These are phyloP conservation scores for Papilio polyxenes DNA, from an alignment of 1,140 invertebrate genomes.

Conservation along the genomic window DNA sequence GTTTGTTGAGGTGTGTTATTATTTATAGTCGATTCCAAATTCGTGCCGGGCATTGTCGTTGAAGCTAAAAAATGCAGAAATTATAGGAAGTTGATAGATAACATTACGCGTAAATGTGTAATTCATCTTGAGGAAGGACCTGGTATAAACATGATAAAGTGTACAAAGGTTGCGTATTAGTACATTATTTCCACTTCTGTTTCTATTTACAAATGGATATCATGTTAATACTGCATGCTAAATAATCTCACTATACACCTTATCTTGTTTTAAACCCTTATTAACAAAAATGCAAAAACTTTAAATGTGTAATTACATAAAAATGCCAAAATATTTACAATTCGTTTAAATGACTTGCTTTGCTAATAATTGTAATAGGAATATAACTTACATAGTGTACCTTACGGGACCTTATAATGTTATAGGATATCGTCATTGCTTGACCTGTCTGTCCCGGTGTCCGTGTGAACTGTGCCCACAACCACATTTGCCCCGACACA, in stretches of 20 bases:
- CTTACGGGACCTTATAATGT: constrained; percentile 70
- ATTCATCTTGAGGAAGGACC: constrained; percentile 38
- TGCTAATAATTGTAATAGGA: constrained; percentile 68
- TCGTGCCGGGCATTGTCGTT: constrained; percentile 79
- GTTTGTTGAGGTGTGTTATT: constrained; percentile 75
- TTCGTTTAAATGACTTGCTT: constrained; percentile 67
- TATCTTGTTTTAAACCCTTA: constrained; percentile 68
- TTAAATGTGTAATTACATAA: constrained; percentile 51
- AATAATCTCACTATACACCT: constrained; percentile 58
- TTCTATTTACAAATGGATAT: constrained; percentile 49
- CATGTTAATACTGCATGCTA: constrained; percentile 66
- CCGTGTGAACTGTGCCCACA: constrained; percentile 67
- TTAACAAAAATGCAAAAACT: constrained; percentile 44
- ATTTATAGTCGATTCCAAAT: constrained; percentile 68
- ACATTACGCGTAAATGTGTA: background rate
- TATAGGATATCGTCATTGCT: constrained; percentile 77
- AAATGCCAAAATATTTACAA: constrained; percentile 68
- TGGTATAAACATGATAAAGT: constrained; percentile 72
- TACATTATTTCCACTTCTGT: constrained; percentile 56
- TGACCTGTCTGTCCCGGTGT: constrained; percentile 71
- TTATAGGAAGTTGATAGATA: constrained; percentile 19
- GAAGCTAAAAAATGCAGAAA: constrained; percentile 68
- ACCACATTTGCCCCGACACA: constrained; percentile 75
- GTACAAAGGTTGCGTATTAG: constrained; percentile 57
- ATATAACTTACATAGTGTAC: constrained; percentile 76